Evolutionary conservation across 2,113 vertebrate genomes (phyloP).

Genomic region (Plectropomus leopardus): DNA sequence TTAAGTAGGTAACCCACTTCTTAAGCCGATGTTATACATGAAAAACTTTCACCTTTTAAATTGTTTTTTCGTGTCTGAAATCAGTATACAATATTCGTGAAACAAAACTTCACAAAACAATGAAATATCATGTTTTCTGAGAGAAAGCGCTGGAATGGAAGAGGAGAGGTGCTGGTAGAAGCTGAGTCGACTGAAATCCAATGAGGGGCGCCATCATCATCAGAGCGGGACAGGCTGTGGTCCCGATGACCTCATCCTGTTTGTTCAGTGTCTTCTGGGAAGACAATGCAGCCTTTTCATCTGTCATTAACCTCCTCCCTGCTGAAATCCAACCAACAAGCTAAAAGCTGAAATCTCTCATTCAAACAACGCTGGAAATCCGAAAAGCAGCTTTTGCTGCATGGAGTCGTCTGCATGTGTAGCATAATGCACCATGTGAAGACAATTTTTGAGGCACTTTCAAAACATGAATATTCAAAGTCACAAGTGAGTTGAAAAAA

Average conservation of each 20-base stretch:
- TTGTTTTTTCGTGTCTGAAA: neutral
- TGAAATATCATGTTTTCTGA: neutral
- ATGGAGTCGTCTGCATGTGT: neutral
- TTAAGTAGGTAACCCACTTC: neutral
- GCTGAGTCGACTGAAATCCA: constrained; percentile 78
- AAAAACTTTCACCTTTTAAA: neutral
- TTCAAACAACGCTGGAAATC: constrained; percentile 11
- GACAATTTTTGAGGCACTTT: neutral
- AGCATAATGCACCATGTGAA: neutral
- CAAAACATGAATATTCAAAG: too few relatives aligned
- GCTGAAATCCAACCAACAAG: constrained; percentile 44
- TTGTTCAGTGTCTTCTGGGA: constrained; percentile 80
- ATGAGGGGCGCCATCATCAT: constrained; percentile 78
- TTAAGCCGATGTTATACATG: neutral
- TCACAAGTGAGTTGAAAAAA: neutral
- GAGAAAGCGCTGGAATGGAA: constrained; percentile 27
- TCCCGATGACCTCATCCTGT: constrained; percentile 82
- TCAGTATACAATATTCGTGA: neutral
- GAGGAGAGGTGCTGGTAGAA: constrained; percentile 40
- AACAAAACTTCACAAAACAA: neutral
- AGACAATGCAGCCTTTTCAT: constrained; percentile 80
- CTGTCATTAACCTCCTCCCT: constrained; percentile 58
- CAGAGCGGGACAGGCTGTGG: constrained; percentile 63
- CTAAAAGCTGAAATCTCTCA: constrained; percentile 6
- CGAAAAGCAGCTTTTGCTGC: neutral